Evolutionary conservation across 2,113 vertebrate genomes (phyloP).

Genomic region (Seriola dumerili): DNA sequence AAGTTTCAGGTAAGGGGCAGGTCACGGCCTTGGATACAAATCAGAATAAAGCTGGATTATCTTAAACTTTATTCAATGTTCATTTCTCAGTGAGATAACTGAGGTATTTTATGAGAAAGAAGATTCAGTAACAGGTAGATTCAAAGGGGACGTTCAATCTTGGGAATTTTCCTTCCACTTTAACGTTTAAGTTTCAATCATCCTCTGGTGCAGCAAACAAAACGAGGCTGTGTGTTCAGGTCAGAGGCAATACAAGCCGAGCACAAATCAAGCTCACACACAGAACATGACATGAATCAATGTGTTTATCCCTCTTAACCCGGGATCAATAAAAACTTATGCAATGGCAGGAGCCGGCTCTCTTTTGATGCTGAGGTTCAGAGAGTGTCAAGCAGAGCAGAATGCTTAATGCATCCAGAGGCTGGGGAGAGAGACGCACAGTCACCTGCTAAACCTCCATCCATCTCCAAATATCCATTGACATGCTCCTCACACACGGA

Average conservation of each 20-base stretch:
- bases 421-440: not conserved
- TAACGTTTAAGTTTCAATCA: not conserved
- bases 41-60: not conserved
- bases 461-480: constrained; percentile 6
- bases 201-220: not conserved
- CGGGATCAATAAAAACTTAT: constrained; percentile 23
- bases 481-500: constrained; percentile 9
- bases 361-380: constrained; percentile 15
- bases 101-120: not conserved
- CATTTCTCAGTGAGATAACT: not conserved
- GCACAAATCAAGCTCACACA: constrained; percentile 10
- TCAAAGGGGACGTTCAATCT: not conserved
- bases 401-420: constrained; percentile 24
- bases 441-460: constrained; percentile 3
- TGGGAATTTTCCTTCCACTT: not conserved
- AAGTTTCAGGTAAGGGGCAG: too few species aligned
- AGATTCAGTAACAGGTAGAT: not conserved
- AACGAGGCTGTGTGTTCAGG: not conserved
- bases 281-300: constrained; percentile 19
- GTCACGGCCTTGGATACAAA: not conserved
- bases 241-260: constrained; percentile 5
- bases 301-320: constrained; percentile 40
- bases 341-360: not conserved
- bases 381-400: constrained; percentile 24
- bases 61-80: not conserved